phyloP scores from a whole-genome alignment of 2,797 vertebrate genomes.

The Tachyglossus aculeatus region DNA sequence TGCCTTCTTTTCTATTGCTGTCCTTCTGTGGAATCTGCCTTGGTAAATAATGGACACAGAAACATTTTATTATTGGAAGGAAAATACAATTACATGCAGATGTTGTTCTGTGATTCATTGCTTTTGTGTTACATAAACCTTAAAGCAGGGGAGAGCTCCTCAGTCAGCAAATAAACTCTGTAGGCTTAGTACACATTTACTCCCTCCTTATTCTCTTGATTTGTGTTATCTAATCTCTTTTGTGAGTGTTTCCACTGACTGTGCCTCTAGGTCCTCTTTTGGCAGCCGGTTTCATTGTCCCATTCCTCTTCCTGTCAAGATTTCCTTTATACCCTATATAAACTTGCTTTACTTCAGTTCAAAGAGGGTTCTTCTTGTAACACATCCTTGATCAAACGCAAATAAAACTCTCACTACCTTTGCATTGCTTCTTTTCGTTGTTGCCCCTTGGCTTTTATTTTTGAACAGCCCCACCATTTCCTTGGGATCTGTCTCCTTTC shows the following conservation, averaged over 20 bases:
- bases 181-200: constrained; percentile 50
- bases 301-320: constrained; percentile 62
- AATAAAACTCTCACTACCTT: constrained; percentile 44
- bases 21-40: constrained; percentile 57
- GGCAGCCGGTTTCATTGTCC: constrained; percentile 58
- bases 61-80: constrained; percentile 68
- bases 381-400: constrained; percentile 24
- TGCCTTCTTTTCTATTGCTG: constrained; percentile 60
- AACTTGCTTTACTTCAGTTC: constrained; percentile 55
- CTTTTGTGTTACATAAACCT: constrained; percentile 43
- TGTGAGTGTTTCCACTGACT: constrained; percentile 67
- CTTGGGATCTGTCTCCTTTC: constrained; percentile 43
- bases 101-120: constrained; percentile 63
- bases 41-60: constrained; percentile 61
- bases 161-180: constrained; percentile 44
- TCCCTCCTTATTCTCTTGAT: constrained; percentile 57
- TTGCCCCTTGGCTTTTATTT: constrained; percentile 3
- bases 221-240: constrained; percentile 71
- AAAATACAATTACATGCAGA: constrained; percentile 69
- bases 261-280: constrained; percentile 60
- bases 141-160: constrained; percentile 45
- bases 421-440: constrained; percentile 47
- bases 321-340: constrained; percentile 62
- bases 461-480: constrained; percentile 26
- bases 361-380: constrained; percentile 50